These are phyloP conservation scores for Harpagifer antarcticus DNA, from an alignment of 2,797 vertebrate genomes.

Conservation along the genomic window DNA sequence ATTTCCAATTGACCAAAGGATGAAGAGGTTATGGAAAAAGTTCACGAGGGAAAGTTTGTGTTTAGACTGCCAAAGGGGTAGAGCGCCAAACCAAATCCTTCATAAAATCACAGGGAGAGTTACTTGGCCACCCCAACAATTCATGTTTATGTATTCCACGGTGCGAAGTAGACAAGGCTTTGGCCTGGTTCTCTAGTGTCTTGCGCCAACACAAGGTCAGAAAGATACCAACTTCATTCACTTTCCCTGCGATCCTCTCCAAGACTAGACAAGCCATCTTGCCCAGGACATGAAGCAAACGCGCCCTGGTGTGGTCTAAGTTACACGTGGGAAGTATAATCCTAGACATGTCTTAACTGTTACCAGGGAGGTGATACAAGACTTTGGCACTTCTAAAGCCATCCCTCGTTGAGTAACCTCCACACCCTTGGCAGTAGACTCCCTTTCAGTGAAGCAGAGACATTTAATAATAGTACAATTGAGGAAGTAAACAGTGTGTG, in stretches of 20 bases:
- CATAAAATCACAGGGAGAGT: slow-evolving; percentile 32
- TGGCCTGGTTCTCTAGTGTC: slow-evolving; percentile 48
- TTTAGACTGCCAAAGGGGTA: slow-evolving; percentile 36
- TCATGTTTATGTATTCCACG: slow-evolving; percentile 63
- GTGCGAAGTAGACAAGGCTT: slow-evolving; percentile 53
- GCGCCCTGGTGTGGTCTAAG: slow-evolving; percentile 4
- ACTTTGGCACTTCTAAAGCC: slow-evolving; percentile 35
- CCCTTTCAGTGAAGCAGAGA: slow-evolving; percentile 45
- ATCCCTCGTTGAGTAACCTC: slow-evolving; percentile 69
- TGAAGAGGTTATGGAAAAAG: slow-evolving; percentile 37
- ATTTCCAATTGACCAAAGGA: slow-evolving; percentile 36
- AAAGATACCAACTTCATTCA: slow-evolving; percentile 42
- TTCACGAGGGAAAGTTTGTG: slow-evolving; percentile 41
- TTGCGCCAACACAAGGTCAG: slow-evolving; percentile 50
- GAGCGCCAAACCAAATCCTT: slow-evolving; percentile 28
- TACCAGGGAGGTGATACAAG: slow-evolving; percentile 56
- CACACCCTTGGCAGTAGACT: slow-evolving; percentile 63
- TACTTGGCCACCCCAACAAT: slow-evolving; percentile 38
- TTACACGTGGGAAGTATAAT: slow-evolving; percentile 52
- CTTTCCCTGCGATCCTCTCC: slow-evolving; percentile 10
- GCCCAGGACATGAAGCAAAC: slow-evolving; percentile 33
- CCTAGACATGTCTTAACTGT: slow-evolving; percentile 68
- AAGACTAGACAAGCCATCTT: slow-evolving; percentile 33
- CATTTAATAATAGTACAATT: slow-evolving; percentile 59
- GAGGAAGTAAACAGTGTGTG: slow-evolving; percentile 63